A percentile compares a stretch with the other conserved stretches of the same genome.
These are phyloP conservation scores for Paedocypris sp. DNA, from an alignment of 2,113 vertebrate genomes.

Conservation along the genomic window DNA sequence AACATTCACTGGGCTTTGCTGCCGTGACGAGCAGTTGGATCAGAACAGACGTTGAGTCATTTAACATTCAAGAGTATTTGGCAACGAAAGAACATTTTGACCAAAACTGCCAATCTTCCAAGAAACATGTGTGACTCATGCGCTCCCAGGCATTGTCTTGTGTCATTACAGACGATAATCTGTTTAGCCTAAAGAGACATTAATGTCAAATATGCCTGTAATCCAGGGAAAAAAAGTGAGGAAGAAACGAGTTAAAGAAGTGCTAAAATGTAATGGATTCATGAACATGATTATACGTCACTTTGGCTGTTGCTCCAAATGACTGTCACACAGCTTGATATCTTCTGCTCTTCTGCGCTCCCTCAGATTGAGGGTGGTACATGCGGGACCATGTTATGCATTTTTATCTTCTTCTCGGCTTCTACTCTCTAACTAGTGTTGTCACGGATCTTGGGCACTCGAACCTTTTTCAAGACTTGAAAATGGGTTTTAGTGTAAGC, in stretches of 20 bases:
- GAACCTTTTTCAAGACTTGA: slow-evolving; percentile 55
- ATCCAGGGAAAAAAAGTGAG: background rate
- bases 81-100: background rate
- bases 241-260: background rate
- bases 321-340: slow-evolving; percentile 1
- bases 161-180: slow-evolving; percentile 5
- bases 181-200: slow-evolving; percentile 11
- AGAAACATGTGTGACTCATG: slow-evolving; percentile 14
- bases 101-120: background rate
- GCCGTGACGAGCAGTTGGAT: background rate
- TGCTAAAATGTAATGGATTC: background rate
- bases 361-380: slow-evolving; percentile 22
- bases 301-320: background rate
- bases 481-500: slow-evolving; percentile 61
- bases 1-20: slow-evolving; percentile 31
- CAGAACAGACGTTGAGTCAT: slow-evolving; percentile 20
- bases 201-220: background rate
- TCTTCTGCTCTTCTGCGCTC: background rate
- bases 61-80: slow-evolving; percentile 14
- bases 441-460: slow-evolving; percentile 50
- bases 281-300: background rate
- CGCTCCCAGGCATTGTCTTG: slow-evolving; percentile 1
- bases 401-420: slow-evolving; percentile 50
- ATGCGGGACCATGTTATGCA: slow-evolving; percentile 44
- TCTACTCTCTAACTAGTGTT: slow-evolving; percentile 56